Base-by-base conservation (phyloP, 2,797 vertebrate species). In the Antennarius maculatus region DNA sequence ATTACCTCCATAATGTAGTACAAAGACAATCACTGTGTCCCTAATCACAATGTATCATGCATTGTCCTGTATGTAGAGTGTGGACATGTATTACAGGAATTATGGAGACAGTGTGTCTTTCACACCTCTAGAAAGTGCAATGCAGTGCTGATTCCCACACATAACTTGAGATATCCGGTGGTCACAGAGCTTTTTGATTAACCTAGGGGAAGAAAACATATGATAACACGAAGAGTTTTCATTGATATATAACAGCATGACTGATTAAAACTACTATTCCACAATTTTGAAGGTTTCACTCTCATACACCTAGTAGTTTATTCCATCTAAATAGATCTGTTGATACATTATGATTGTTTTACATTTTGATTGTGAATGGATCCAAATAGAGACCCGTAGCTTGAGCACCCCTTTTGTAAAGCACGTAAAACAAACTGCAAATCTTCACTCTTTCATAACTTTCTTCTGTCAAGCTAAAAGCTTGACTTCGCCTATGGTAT, bases 131-230 rank as follows among this genome's bases (percentile, higher is more conserved):
- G 96, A 95, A 87, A 99, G 95, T 91, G 97, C 97, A 76, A 99
- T 92, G 86, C 97, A 99, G 88, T 99, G 97, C 90, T 96, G 96
- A 80, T 95, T 97, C 74, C 97, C 97, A 91, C 97, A 99, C 89
- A 97, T 97, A 61, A 99, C 95, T 88, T 99, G 97, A 67, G 96
- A 92, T 87, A 99, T 97, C 4, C 83, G 95, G 85, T 97, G 95
- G 69, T 97, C 96, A 83, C 94, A 96, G 79, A 99, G 86, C 65
- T 96, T 96, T 84, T 96, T 98, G 74, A 99, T 95, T 91, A 98
- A 91, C 90, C 97, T 99, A 66, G 69, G 4, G 0, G 61, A 63
- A 4, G 57, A 31, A 70, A n/a, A 43, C 2, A n/a, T 37, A 5
- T 10, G 8, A 39, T 39, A 11, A 39, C 37, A 39, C 9, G 37